A percentile compares a stretch with the other conserved stretches of the same genome.
Conservation (phyloP, 2,113 vertebrate genomes). For the Melozone crissalis region DNA sequence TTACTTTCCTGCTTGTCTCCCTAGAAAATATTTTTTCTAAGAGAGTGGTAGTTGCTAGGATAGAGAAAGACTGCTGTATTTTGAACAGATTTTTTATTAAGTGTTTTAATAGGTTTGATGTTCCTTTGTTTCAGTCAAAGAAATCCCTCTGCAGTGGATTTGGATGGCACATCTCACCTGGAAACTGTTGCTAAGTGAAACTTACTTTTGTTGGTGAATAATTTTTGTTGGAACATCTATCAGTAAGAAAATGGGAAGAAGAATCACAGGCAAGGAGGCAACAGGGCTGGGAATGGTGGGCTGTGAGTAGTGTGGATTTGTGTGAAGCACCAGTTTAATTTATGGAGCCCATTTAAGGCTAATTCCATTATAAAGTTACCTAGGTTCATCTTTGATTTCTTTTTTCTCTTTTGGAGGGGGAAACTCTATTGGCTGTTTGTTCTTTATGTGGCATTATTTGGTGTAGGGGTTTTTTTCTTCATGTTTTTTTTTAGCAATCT, state of each 20-base stretch:
- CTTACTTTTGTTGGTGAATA: background rate
- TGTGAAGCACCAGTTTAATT: background rate
- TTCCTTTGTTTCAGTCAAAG: background rate
- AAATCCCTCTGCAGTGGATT: background rate
- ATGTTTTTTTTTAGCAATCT: background rate
- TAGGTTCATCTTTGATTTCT: rapidly evolving
- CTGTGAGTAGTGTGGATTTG: background rate
- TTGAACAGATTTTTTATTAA: background rate
- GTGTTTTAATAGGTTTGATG: background rate
- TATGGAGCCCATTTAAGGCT: background rate
- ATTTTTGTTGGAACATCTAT: background rate
- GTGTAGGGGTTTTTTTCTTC: background rate
- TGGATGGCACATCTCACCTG: background rate
- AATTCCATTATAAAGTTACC: background rate
- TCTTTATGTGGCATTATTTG: background rate
- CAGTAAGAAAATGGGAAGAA: background rate
- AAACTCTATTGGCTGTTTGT: background rate
- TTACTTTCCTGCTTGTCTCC: background rate
- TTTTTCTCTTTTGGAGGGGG: rapidly evolving
- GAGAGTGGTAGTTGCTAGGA: background rate
- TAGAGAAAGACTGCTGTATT: background rate
- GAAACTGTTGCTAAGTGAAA: conserved; percentile 48
- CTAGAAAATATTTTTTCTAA: background rate
- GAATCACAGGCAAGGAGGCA: background rate
- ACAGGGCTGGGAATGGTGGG: background rate